phyloP scores from a whole-genome alignment of 2,797 vertebrate species.

The Amniataba percoides region DNA sequence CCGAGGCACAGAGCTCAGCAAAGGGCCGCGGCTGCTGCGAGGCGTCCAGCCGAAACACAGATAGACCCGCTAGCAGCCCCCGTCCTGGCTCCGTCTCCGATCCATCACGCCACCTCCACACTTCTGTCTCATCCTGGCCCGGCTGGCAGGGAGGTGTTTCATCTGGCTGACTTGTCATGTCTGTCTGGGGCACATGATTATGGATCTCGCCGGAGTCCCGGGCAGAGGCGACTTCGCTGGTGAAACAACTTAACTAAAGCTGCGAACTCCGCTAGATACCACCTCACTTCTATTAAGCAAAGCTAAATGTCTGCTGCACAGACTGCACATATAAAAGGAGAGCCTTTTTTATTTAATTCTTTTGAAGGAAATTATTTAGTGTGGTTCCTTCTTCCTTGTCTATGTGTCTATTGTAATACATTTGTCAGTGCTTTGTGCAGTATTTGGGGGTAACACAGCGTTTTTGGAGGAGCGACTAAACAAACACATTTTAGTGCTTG shows the following conservation, averaged over 20 bases:
- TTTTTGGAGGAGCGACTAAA: background rate
- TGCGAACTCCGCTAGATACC: background rate
- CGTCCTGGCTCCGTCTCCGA: slow-evolving; percentile 45
- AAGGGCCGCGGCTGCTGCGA: slow-evolving; percentile 46
- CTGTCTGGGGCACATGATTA: slow-evolving; percentile 54
- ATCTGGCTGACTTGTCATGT: slow-evolving; percentile 66
- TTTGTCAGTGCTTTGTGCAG: background rate
- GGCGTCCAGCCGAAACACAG: slow-evolving; percentile 57
- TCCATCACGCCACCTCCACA: slow-evolving; percentile 69
- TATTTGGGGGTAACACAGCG: background rate
- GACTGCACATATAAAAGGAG: background rate
- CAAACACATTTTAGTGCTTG: background rate
- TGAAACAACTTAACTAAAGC: background rate
- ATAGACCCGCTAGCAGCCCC: slow-evolving; percentile 43
- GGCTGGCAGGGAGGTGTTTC: slow-evolving; percentile 55
- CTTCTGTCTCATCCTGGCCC: slow-evolving; percentile 45
- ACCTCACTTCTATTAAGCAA: background rate
- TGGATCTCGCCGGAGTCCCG: slow-evolving; percentile 32
- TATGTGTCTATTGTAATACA: background rate
- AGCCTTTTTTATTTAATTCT: background rate
- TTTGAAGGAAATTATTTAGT: background rate
- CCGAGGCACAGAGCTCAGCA: slow-evolving; percentile 44
- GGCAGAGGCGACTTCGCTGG: slow-evolving; percentile 15
- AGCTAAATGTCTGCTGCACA: background rate
- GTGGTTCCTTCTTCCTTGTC: background rate